A percentile compares a stretch with the other conserved stretches of the same genome.
phyloP scores from a whole-genome alignment of 2,113 vertebrate genomes.

The Phylloscopus whistleri region DNA sequence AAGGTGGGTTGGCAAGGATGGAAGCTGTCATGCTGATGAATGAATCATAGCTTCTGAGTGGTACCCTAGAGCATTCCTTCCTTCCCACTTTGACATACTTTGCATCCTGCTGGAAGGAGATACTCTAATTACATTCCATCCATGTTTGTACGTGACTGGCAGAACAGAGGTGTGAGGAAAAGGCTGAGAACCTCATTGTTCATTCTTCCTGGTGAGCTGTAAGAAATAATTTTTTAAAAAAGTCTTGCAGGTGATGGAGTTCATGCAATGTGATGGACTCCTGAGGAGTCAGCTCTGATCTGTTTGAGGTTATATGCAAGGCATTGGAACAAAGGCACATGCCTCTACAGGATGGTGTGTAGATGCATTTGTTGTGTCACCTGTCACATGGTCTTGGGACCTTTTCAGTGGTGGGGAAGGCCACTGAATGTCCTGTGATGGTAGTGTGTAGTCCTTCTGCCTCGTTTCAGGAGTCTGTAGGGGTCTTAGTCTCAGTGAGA shows the following conservation, averaged over 20 bases:
- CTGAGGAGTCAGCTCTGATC: neutral
- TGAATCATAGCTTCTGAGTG: neutral
- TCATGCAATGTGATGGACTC: neutral
- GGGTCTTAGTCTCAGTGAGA: neutral
- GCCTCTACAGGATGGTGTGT: neutral
- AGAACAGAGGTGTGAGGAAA: neutral
- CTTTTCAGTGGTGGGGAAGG: neutral
- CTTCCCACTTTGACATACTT: neutral
- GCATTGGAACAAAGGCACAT: neutral
- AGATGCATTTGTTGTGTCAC: neutral
- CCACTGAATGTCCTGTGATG: neutral
- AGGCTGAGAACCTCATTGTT: neutral
- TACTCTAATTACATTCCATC: neutral
- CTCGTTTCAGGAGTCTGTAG: neutral
- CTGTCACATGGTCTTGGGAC: neutral
- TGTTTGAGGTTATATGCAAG: neutral
- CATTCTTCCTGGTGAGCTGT: neutral
- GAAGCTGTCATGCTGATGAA: neutral
- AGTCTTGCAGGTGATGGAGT: neutral
- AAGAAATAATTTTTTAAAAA: neutral
- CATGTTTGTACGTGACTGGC: neutral
- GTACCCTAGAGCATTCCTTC: neutral
- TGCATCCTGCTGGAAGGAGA: neutral
- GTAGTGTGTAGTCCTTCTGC: neutral
- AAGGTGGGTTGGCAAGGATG: slow-evolving; percentile 69